A percentile compares a stretch with the other conserved stretches of the same genome.
Evolutionary conservation across 2,888 invertebrate species (phyloP).

Genomic region (Boloria euphrosyne): DNA sequence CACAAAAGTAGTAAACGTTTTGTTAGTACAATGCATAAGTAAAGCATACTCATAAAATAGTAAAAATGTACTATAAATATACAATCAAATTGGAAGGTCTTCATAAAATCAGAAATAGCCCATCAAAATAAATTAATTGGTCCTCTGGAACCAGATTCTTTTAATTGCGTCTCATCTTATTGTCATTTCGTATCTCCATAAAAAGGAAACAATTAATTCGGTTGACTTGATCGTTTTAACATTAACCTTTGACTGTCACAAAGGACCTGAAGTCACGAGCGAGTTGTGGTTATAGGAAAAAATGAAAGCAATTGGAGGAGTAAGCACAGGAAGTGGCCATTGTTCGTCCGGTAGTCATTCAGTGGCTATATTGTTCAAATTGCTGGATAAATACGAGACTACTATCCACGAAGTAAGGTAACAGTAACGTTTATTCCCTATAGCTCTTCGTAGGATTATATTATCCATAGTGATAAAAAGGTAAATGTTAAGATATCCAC

Average conservation of each 20-base stretch:
- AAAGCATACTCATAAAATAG: not conserved
- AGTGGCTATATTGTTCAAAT: slow-evolving; percentile 44
- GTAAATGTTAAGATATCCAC: not conserved
- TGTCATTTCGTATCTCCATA: slow-evolving; percentile 27
- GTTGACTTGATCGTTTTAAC: slow-evolving; percentile 56
- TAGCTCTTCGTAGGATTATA: not conserved
- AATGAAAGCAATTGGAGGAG: slow-evolving; percentile 45
- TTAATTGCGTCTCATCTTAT: slow-evolving; percentile 13
- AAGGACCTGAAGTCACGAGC: slow-evolving; percentile 51
- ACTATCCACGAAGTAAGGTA: slow-evolving; percentile 33
- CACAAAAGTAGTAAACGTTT: slow-evolving; percentile 24
- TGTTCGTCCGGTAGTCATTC: slow-evolving; percentile 39
- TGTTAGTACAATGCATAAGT: not conserved
- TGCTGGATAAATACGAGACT: slow-evolving; percentile 40
- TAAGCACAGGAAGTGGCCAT: slow-evolving; percentile 42
- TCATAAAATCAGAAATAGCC: not conserved
- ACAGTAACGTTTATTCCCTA: slow-evolving; percentile 4
- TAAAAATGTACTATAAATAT: not conserved
- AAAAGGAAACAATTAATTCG: slow-evolving; percentile 65
- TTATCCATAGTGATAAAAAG: not conserved
- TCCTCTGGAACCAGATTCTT: slow-evolving; percentile 6
- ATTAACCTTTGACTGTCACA: slow-evolving; percentile 52
- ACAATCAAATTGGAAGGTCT: not conserved
- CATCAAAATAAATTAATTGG: slow-evolving; percentile 9
- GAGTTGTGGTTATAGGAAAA: slow-evolving; percentile 52